Conservation (phyloP, 1,140 invertebrate species). For the Ips nitidus region DNA sequence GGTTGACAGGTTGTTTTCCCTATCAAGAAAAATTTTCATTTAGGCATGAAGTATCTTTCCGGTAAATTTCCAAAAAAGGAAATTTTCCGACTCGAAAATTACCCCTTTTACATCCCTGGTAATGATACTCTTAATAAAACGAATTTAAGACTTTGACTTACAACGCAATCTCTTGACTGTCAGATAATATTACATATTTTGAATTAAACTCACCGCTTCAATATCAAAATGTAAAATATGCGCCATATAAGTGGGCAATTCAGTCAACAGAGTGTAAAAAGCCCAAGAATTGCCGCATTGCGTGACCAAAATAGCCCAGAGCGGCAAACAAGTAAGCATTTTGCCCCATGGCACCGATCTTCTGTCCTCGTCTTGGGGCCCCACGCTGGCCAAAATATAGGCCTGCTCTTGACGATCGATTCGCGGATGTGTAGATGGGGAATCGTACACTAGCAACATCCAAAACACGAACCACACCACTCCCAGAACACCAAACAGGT, state of each 20-base stretch:
- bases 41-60: too few species aligned
- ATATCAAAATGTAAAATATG: slow-evolving; percentile 89
- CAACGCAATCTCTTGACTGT: too few species aligned
- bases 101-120: too few species aligned
- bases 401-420: slow-evolving; percentile 71
- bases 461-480: slow-evolving; percentile 80
- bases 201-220: slow-evolving; percentile 61
- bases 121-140: too few species aligned
- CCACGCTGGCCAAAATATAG: slow-evolving; percentile 66
- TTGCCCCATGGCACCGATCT: slow-evolving; percentile 69
- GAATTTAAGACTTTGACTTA: too few species aligned
- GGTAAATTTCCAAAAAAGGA: too few species aligned
- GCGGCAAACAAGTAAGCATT: slow-evolving; percentile 77
- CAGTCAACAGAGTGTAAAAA: slow-evolving; percentile 92
- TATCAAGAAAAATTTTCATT: too few species aligned
- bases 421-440: slow-evolving; percentile 75
- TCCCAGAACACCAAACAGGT: slow-evolving; percentile 72
- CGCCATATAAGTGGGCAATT: slow-evolving; percentile 92
- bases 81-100: too few species aligned
- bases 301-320: slow-evolving; percentile 85
- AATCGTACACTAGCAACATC: slow-evolving; percentile 72
- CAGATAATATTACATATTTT: background rate
- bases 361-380: slow-evolving; percentile 50
- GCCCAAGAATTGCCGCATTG: slow-evolving; percentile 93
- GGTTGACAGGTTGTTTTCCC: too few species aligned